Evolutionary conservation across 2,888 invertebrate species (phyloP), one percentile per base, ranked within the genome.

Genomic region (Drosophila kuntzei): DNA sequence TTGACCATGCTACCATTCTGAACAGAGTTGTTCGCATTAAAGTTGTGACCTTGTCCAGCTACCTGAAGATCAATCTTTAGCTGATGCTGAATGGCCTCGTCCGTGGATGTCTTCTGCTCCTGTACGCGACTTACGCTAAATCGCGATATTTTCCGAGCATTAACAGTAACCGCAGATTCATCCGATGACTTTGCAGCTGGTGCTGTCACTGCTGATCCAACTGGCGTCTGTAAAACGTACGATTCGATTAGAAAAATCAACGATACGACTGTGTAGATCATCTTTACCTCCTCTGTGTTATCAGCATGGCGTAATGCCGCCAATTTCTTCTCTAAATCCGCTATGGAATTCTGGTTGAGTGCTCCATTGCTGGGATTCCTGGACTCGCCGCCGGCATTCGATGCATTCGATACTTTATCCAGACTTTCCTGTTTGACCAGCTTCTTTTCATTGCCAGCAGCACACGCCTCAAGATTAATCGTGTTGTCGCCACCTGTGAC

Each of bases 281-380:
- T 8, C 1, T 11, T 57, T 51, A 87, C 90, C 81, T 90, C 90
- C 50, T 90, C 90, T 32, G 80, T 18, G 41, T 84, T 86, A 43
- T 90, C 91, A 8, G 76, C 63, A 71, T 83, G 88, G 57, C 94
- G 94, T 60, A 94, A 80, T 65, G 94, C 93, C 3, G 93, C 93
- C 58, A 94, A 90, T 77, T 94, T 94, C 59, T 94, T 94, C 73
- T 94, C 94, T 8, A 94, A 90, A 89, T 94, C 94, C 0, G 93
- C 94, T 53, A 94, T 79, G 1, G 91, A 91, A 51, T 72, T 91
- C 60, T 88, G 87, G 46, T 87, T 83, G 1, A 83, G 46, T 7
- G 89, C 84, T 11, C 89, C 88, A 37, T 88, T 88, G 51, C 72
- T 80, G 1, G 74, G 66, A 64, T 71, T 87, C 11, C 79, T 71